Evolutionary conservation across 2,113 vertebrate genomes (phyloP).

Genomic region (Aramus guarauna): DNA sequence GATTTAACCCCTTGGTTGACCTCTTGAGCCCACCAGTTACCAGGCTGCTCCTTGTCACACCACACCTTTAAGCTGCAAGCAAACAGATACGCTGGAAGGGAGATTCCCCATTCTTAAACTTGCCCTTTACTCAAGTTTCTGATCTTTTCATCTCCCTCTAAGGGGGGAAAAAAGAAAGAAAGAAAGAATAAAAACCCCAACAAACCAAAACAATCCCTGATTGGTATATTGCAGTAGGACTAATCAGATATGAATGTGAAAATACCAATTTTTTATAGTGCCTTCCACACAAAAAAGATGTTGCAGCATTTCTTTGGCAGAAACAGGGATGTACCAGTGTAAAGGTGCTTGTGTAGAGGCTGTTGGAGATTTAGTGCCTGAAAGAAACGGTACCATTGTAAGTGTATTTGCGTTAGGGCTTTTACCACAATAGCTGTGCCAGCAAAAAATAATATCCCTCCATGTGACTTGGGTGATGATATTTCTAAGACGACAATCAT

Average conservation of each 20-base stretch:
- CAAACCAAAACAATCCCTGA: background rate
- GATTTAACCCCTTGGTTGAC: background rate
- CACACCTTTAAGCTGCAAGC: background rate
- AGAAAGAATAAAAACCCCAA: background rate
- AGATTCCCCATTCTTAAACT: background rate
- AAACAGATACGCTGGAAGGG: background rate
- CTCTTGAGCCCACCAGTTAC: background rate
- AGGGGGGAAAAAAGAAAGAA: background rate
- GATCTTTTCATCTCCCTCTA: constrained; percentile 41
- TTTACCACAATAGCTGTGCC: background rate
- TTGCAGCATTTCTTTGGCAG: background rate
- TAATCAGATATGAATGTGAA: background rate
- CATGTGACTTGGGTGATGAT: background rate
- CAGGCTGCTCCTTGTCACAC: background rate
- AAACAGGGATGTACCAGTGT: background rate
- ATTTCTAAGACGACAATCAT: background rate
- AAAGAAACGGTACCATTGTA: fast-evolving
- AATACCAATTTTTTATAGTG: background rate
- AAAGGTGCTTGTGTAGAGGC: background rate
- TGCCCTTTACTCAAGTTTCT: background rate
- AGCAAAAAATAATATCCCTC: background rate
- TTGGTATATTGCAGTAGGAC: background rate
- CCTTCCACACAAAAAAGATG: background rate
- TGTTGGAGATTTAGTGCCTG: background rate
- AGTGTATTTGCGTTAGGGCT: background rate